Evolutionary conservation across 2,797 vertebrate species (phyloP), one percentile per base, ranked within the genome.

Genomic region (Sebastes hopkinsi): DNA sequence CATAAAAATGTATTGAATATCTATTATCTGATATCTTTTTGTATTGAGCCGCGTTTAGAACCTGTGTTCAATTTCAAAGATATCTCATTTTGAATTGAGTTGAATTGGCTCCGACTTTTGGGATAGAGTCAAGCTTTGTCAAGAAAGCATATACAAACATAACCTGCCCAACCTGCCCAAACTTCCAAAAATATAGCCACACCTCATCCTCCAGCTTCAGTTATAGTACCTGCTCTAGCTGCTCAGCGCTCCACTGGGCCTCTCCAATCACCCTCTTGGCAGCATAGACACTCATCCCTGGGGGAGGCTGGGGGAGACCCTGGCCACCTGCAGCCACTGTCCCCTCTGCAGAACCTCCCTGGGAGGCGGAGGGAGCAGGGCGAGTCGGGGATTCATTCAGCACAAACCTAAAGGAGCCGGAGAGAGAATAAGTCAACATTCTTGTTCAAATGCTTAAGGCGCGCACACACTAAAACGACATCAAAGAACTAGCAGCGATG

Each of bases 201-300:
- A 0, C 30, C 46, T 38, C 13, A 30, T 76, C 38, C 42, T 67
- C n/a, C 16, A 54, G 36, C 25, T 66, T 52, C 18, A 38, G 38
- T 36, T 42, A 46, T 0, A 36, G 34, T 95, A 99, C 99, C 97
- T 99, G 99, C 88, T 99, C 98, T 14, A 99, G 90, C 73, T 99
- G 97, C 90, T 99, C 98, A 29, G 99, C 96, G 4, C 97, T 98
- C 99, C 98, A 99, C 3, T 98, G 98, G 18, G 94, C 96, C 89
- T 99, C 99, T 88, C 99, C 98, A 82, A 99, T 98, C 79, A 99
- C 96, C 84, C 99, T 96, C 80, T 99, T 99, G 79, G 97, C 99
- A 77, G 97, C 97, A 75, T 98, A 99, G 81, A 99, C 97, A 79
- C 98, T 99, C 98, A 99, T 97, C 62, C 99, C 99, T 10, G 98